These are phyloP conservation scores for Cyprinus carpio DNA, from an alignment of 2,113 vertebrate genomes.

Conservation along the genomic window DNA sequence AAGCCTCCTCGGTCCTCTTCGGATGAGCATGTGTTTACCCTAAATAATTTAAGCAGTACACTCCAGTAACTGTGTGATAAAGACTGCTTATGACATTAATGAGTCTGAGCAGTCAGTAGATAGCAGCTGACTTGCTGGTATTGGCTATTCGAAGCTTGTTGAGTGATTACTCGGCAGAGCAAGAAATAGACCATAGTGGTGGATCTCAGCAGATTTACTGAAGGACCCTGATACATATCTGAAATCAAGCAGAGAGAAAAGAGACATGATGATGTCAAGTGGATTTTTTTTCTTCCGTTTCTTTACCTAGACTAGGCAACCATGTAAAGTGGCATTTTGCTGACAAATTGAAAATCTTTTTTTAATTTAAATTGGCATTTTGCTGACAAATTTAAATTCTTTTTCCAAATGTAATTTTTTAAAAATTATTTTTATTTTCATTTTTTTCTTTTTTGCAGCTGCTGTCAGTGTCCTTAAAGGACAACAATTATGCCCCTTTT, in stretches of 20 bases:
- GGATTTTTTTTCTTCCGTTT: neutral
- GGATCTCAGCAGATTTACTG: slow-evolving; percentile 39
- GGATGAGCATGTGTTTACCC: slow-evolving; percentile 53
- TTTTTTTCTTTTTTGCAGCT: too few species aligned
- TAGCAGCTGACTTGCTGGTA: slow-evolving; percentile 28
- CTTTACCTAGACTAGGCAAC: neutral
- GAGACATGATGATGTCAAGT: slow-evolving; percentile 38
- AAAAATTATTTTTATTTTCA: too few species aligned
- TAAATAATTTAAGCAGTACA: slow-evolving; percentile 55
- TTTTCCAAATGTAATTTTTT: neutral
- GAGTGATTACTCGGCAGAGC: slow-evolving; percentile 46
- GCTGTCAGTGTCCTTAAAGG: too few species aligned
- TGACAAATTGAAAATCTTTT: too few species aligned
- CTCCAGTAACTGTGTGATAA: slow-evolving; percentile 55
- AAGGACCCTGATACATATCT: slow-evolving; percentile 47
- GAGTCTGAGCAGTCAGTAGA: slow-evolving; percentile 44
- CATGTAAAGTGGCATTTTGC: neutral
- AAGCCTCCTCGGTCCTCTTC: slow-evolving; percentile 52
- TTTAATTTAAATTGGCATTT: too few species aligned
- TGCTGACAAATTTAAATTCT: neutral
- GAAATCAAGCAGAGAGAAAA: slow-evolving; percentile 26
- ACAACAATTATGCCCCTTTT: too few species aligned
- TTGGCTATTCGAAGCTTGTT: slow-evolving; percentile 34
- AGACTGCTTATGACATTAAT: slow-evolving; percentile 43
- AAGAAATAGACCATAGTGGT: slow-evolving; percentile 31